Conservation (phyloP, 2,113 vertebrate species). For the Nasalis larvatus region DNA sequence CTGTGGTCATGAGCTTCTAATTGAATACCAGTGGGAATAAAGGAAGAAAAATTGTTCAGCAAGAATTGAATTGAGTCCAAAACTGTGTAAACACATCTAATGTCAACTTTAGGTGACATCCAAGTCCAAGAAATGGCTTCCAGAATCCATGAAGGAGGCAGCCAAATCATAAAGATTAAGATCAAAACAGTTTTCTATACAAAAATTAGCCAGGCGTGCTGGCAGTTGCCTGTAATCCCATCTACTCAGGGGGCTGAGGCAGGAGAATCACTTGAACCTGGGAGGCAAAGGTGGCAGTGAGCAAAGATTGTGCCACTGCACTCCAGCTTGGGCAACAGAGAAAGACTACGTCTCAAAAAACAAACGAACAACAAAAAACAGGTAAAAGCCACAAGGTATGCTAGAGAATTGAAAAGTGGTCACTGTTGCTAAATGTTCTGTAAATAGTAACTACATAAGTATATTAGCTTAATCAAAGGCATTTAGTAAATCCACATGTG, state of each 20-base stretch:
- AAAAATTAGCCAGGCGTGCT: too few species aligned
- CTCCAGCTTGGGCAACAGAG: too few species aligned
- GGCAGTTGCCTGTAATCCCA: too few species aligned
- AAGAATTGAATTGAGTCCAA: neutral
- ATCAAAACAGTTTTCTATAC: constrained; percentile 4
- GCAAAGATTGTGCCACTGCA: too few species aligned
- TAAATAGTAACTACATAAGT: constrained; percentile 47
- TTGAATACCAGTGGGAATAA: neutral
- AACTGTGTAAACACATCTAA: neutral
- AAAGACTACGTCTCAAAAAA: too few species aligned
- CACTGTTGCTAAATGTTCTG: constrained; percentile 32
- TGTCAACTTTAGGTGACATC: neutral
- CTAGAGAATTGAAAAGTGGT: constrained; percentile 29
- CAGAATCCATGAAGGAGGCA: neutral
- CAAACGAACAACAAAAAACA: neutral
- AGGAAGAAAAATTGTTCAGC: neutral
- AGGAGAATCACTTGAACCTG: too few species aligned
- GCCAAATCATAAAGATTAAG: neutral
- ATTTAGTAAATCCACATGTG: constrained; percentile 28
- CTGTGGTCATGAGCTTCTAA: neutral
- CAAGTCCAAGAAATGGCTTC: neutral
- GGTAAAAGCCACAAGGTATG: neutral
- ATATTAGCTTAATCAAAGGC: constrained; percentile 64
- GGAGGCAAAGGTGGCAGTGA: too few species aligned
- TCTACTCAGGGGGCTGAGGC: too few species aligned